Base-by-base conservation (phyloP, 1,140 invertebrate species). In the Gonioctena quinquepunctata region DNA sequence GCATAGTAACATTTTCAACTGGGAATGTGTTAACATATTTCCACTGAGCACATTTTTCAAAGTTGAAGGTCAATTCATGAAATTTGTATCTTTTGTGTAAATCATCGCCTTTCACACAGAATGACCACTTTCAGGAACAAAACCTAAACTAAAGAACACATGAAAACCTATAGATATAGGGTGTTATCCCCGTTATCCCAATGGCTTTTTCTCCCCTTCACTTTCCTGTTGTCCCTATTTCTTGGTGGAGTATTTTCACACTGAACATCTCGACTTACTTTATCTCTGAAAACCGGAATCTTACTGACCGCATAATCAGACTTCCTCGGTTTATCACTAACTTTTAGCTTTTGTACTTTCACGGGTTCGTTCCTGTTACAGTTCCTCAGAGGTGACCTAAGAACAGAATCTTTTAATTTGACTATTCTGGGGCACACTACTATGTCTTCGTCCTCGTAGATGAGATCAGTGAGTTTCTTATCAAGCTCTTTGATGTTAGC, bases 191-290 rank as follows among this genome's bases (percentile, higher is more conserved):
- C 68, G 25, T 67, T 60, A 52, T 79, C 78, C 79, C 79, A 81
- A 50, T 76, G 73, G 6, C 73, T 67, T 67, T 70, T 74, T 66
- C 71, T 75, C 5, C 19, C 5, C 67, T 74, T 77, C 2, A 26
- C 23, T 4, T 50, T 42, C 21, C 18, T 59, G 7, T 68, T 68
- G 18, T 70, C 27, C 62, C 73, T 73, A 23, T 68, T 66, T 54
- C 57, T 75, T 23, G 80, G 80, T 19, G 80, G 79, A 22, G 77
- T 81, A 68, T 81, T 81, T 71, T 81, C 80, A 74, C 79, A 80
- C 62, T 81, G 80, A 8, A 77, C 62, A 48, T 60, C 65, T 69
- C 71, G 78, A 25, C 65, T 57, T 26, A 66, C 66, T 26, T 75
- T 80, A 7, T 75, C 76, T 66, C 77, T 79, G 69, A 80, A 80